These are phyloP conservation scores for Dipodomys ordii DNA, from an alignment of 2,113 vertebrate species.

Conservation along the genomic window DNA sequence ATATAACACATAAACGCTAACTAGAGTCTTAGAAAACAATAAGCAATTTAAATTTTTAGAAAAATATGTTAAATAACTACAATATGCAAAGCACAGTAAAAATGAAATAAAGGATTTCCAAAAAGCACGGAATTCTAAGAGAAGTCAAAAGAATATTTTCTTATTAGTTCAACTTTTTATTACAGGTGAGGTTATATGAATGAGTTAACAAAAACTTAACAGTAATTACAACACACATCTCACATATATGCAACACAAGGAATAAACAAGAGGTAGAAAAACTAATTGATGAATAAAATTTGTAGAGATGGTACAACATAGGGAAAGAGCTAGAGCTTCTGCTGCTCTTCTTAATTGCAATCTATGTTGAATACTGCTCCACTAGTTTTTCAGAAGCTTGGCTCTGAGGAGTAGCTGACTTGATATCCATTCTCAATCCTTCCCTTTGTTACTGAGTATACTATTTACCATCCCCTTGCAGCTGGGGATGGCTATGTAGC, in stretches of 20 bases:
- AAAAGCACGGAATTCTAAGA: neutral
- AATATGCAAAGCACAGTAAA: neutral
- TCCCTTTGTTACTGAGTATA: neutral
- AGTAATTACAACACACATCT: neutral
- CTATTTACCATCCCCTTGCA: neutral
- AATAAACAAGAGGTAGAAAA: neutral
- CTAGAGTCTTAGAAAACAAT: neutral
- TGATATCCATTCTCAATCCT: too few relatives aligned
- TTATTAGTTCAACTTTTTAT: neutral
- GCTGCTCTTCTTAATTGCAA: neutral
- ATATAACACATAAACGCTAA: neutral
- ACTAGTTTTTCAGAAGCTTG: neutral
- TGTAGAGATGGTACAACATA: neutral
- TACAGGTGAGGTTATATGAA: neutral
- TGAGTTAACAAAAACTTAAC: neutral
- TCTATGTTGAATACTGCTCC: rapidly evolving
- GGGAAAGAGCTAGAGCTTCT: neutral
- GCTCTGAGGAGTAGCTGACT: neutral
- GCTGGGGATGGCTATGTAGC: neutral
- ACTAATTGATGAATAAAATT: neutral
- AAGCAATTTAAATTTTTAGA: neutral
- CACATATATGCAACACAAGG: neutral
- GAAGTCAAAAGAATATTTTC: neutral
- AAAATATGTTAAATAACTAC: neutral
- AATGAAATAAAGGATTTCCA: neutral